Base-by-base conservation (phyloP, 2,888 invertebrate species). In the Oscheius myriophilus region DNA sequence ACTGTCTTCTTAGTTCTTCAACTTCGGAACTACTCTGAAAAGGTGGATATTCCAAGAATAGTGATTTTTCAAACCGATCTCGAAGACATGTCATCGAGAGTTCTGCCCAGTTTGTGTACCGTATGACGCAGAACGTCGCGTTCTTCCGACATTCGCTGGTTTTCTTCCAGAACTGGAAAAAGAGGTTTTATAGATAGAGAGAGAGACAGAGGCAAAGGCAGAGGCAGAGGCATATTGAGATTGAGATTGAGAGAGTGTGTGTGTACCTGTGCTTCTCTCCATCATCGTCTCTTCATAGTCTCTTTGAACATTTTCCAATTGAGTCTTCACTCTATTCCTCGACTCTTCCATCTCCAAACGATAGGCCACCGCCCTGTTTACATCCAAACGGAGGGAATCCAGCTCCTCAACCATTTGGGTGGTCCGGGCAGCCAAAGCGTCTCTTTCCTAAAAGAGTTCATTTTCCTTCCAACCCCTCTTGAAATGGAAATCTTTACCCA, bases 271-370 rank as follows among this genome's bases (percentile, higher is more conserved):
- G 58, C 77, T 78, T 55, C 77, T 33, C 58, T 80, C 81, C 54
- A 71, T 75, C 81, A 81, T 81, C n/a, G 81, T 81, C 54, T 81
- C 81, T 46, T 81, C 79, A 57, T 81, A 81, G 57, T 81, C 80
- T 4, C 71, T 63, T 11, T 73, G 71, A 26, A 80, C 71, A 16
- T 68, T 67, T 18, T 80, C 79, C 61, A 71, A 73, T 25, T 79
- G 79, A 11, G 55, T 54, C 33, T 75, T 63, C 2, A 79, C 61
- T 25, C 73, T 65, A 52, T 73, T 63, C 39, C 73, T 68, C 3
- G 72, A 67, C 26, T 79, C 79, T 51, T 80, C 79, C 18, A 78
- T 68, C 52, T 78, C 79, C 59, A 75, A 54, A 69, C 77, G 73
- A 39, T 77, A 78, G 21, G 76, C 75, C 45, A 77, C 75, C 23